Evolutionary conservation across 2,888 invertebrate genomes (phyloP), one percentile per base, ranked within the genome.

Genomic region (Margaritifera margaritifera): DNA sequence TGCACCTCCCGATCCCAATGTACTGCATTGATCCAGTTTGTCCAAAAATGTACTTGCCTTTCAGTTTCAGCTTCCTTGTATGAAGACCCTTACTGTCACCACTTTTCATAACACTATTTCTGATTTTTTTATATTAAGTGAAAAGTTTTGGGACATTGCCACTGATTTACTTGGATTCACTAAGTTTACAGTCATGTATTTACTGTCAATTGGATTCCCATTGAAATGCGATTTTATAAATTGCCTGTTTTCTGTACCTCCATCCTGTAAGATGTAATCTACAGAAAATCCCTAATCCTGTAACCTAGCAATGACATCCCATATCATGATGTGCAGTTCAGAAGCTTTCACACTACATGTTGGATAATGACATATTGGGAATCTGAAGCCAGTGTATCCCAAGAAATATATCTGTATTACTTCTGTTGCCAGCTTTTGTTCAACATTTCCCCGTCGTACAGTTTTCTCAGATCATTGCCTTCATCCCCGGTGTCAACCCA

Each of bases 361-460:
- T n/a, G n/a, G n/a, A n/a, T n/a, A n/a, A 54, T 75, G 68, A 31
- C 58, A 58, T 6, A 75, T 31, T 8, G 72, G 75, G 62, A 75
- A 75, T 22, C 75, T 53, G 54, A 74, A 71, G 58, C 74, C 74
- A 31, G 75, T 75, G 24, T 64, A 70, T 15, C 75, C 75, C 18
- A 72, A 50, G 65, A 75, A 75, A 20, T 62, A 54, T 18, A 75
- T 6, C 51, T 75, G 72, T 4, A 72, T 31, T 19, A 72, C 75
- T 50, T 75, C 65, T 42, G 55, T 57, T 15, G 72, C 72, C 51
- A 75, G 42, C 51, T 18, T 31, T 56, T 18, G 68, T 56, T 59
- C 22, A 50, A 72, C 63, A 53, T 62, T 57, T 25, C 59, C 20
- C 20, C 64, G 61, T 24, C 51, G 58, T 19, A 72, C 24, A 19